Evolutionary conservation across 2,888 invertebrate species (phyloP).

Genomic region (Drosophila melanosoma): DNA sequence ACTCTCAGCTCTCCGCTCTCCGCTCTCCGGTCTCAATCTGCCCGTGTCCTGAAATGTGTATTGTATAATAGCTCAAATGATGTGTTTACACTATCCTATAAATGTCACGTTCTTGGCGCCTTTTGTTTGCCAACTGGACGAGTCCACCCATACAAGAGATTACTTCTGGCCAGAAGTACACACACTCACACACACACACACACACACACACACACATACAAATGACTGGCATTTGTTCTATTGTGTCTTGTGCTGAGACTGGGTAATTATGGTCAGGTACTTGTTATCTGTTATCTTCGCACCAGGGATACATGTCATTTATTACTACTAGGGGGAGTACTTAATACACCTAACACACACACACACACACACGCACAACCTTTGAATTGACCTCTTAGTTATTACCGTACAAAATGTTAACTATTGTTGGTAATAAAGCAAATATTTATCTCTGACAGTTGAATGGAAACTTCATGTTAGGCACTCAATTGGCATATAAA

Average conservation of each 20-base stretch:
- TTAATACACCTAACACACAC: conserved; percentile 6
- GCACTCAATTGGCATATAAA: background rate
- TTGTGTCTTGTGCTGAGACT: conserved; percentile 7
- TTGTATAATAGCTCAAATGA: conserved; percentile 80
- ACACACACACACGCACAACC: conserved; percentile 4
- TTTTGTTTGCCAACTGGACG: conserved; percentile 70
- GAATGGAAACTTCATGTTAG: conserved; percentile 4
- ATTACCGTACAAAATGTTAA: conserved; percentile 4
- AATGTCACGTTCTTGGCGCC: conserved; percentile 77
- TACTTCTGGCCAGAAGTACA: conserved; percentile 49
- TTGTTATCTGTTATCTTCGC: conserved; percentile 68
- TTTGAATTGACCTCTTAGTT: background rate
- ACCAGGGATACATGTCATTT: conserved; percentile 56
- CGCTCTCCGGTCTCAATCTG: background rate
- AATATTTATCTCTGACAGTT: conserved; percentile 38
- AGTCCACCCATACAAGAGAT: conserved; percentile 58
- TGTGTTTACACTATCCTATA: conserved; percentile 81
- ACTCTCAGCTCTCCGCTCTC: conserved; percentile 3
- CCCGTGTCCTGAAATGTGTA: conserved; percentile 36
- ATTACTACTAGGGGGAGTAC: conserved; percentile 37
- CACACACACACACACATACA: conserved; percentile 13
- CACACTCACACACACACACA: conserved; percentile 5
- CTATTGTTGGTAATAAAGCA: conserved; percentile 18
- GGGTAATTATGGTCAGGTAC: conserved; percentile 72
- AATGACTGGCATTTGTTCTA: conserved; percentile 6